phyloP scores from a whole-genome alignment of 1,140 invertebrate genomes.

The Drosophila watanabei region DNA sequence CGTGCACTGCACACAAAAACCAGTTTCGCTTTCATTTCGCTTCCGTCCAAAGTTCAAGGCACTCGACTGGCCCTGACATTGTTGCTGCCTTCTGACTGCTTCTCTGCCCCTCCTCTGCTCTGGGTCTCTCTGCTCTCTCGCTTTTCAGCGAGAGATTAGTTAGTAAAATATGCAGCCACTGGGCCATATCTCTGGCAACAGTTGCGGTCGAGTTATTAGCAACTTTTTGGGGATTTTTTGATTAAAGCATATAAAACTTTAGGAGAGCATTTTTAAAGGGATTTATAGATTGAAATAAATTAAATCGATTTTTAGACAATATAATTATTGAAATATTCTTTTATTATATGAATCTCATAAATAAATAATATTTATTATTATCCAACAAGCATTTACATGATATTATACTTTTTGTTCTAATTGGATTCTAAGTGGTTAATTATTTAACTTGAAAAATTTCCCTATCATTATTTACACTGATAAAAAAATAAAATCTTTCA shows the following conservation, averaged over 20 bases:
- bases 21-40: constrained; percentile 46
- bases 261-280: neutral
- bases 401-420: too few species aligned
- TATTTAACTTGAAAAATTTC: too few species aligned
- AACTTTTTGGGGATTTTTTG: too few species aligned
- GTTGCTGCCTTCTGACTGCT: neutral
- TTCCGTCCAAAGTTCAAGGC: constrained; percentile 36
- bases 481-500: too few species aligned
- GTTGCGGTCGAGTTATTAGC: neutral
- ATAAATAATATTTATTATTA: too few species aligned
- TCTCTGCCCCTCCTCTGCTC: neutral
- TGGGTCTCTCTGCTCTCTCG: neutral
- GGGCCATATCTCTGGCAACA: constrained; percentile 6
- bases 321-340: neutral
- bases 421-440: too few species aligned
- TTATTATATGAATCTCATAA: neutral
- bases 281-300: neutral
- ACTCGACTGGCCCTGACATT: constrained; percentile 39
- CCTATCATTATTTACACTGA: too few species aligned
- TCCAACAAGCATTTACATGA: too few species aligned
- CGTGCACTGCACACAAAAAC: constrained; percentile 38
- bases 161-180: constrained; percentile 15
- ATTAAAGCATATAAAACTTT: neutral
- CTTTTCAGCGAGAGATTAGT: neutral
- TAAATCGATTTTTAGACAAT: neutral